Conservation (phyloP, 2,113 vertebrate genomes). For the Pagrus major region DNA sequence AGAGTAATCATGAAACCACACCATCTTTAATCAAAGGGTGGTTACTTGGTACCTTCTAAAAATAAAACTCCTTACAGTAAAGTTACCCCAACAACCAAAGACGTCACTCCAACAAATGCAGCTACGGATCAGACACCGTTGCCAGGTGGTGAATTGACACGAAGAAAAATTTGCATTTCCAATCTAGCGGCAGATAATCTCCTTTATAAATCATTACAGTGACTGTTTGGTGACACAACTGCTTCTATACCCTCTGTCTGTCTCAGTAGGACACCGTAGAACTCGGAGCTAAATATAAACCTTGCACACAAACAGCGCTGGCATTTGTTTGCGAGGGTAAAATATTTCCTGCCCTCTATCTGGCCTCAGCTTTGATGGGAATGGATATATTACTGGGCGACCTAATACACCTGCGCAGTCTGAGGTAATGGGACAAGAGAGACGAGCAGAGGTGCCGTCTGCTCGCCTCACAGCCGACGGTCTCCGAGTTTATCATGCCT, state of each 20-base stretch:
- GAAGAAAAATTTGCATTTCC: slow-evolving; percentile 12
- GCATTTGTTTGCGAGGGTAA: slow-evolving; percentile 48
- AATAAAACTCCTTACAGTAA: too few relatives aligned
- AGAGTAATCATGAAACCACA: not conserved
- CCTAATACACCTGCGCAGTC: slow-evolving; percentile 22
- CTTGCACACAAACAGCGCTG: slow-evolving; percentile 1
- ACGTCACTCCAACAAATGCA: not conserved
- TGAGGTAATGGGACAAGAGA: slow-evolving; percentile 59
- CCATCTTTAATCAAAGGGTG: not conserved
- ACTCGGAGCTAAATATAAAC: not conserved
- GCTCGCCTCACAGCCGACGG: slow-evolving; percentile 45
- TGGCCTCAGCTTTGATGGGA: slow-evolving; percentile 55
- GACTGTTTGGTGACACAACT: not conserved
- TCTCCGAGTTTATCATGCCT: slow-evolving; percentile 59
- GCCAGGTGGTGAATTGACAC: not conserved
- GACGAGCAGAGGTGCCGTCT: slow-evolving; percentile 37
- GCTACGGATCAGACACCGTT: not conserved
- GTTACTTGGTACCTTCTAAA: not conserved
- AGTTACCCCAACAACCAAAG: not conserved
- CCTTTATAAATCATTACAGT: slow-evolving; percentile 22
- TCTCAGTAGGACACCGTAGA: not conserved
- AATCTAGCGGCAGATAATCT: slow-evolving; percentile 26
- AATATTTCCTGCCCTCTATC: slow-evolving; percentile 43
- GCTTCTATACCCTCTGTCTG: not conserved
- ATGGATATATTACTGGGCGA: slow-evolving; percentile 33